Percentiles rank a stretch among this genome's conserved stretches.
Conservation (phyloP, 2,797 vertebrate genomes). For the Scyliorhinus canicula region DNA sequence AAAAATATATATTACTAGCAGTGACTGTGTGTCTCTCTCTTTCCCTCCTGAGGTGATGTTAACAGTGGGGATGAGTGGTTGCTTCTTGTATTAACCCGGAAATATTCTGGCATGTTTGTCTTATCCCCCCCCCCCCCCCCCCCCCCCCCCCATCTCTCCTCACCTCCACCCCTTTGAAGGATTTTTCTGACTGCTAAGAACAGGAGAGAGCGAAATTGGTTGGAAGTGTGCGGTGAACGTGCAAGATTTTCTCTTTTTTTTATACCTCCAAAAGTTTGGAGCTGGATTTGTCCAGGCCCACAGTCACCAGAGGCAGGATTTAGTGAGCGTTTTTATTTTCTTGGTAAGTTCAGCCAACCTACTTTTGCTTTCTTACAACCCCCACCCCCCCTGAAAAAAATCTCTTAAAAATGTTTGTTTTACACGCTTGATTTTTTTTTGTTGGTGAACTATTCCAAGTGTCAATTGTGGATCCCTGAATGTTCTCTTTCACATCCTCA, state of each 20-base stretch:
- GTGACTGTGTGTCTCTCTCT: not conserved
- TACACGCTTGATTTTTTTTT: not conserved
- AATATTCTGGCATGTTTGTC: constrained; percentile 28
- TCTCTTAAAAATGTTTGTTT: not conserved
- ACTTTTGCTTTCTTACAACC: not conserved
- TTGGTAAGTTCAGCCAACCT: not conserved
- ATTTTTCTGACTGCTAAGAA: constrained; percentile 18
- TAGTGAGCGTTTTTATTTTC: not conserved
- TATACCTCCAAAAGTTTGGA: not conserved
- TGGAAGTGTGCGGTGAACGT: not conserved
- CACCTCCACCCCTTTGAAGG: constrained; percentile 1
- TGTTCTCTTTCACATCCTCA: not conserved
- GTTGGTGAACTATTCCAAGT: not conserved
- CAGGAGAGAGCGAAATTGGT: constrained; percentile 18
- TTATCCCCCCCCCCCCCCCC: not conserved
- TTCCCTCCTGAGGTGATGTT: not conserved
- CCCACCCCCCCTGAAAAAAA: too few species aligned
- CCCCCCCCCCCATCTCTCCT: not conserved
- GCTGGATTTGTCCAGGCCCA: constrained; percentile 6
- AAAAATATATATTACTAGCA: not conserved
- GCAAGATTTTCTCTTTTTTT: not conserved
- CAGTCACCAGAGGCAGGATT: constrained; percentile 25
- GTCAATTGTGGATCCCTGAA: not conserved
- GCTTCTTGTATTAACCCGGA: constrained; percentile 21
- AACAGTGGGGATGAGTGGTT: constrained; percentile 2